These are phyloP conservation scores for Phylloscopus trochiloides DNA, from an alignment of 2,113 vertebrate species.

Conservation along the genomic window DNA sequence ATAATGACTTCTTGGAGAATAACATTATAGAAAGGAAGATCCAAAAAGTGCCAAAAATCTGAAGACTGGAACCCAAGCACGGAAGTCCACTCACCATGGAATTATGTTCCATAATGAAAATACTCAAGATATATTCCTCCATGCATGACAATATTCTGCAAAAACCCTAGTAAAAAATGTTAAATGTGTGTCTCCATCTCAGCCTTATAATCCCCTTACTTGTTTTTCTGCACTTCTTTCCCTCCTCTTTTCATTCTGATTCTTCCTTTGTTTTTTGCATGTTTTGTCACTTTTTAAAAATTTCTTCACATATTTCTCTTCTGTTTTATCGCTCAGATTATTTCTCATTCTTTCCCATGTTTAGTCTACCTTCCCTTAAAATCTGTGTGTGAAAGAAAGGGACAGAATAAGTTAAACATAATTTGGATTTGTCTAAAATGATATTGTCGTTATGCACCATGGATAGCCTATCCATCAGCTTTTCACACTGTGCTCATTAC, in stretches of 20 bases:
- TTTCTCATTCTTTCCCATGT: background rate
- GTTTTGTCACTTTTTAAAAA: background rate
- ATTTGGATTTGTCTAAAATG: background rate
- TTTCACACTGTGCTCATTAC: background rate
- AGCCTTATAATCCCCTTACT: background rate
- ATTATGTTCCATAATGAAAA: background rate
- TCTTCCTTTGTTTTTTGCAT: background rate
- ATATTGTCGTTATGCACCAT: background rate
- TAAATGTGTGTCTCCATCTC: background rate
- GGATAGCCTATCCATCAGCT: background rate
- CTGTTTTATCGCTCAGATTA: background rate
- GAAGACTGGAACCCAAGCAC: background rate
- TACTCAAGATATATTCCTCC: background rate
- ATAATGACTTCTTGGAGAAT: background rate
- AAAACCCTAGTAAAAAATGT: background rate
- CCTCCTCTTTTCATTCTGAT: background rate
- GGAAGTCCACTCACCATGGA: background rate
- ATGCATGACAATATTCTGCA: background rate
- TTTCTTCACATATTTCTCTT: background rate
- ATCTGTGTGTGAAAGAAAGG: background rate
- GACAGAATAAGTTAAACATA: background rate
- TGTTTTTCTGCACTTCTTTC: background rate
- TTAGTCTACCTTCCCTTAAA: background rate
- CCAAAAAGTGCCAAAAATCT: background rate
- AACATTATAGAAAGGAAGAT: background rate